Conservation (phyloP, 2,888 invertebrate species). For the Sinopyrophorus schimmeli region DNA sequence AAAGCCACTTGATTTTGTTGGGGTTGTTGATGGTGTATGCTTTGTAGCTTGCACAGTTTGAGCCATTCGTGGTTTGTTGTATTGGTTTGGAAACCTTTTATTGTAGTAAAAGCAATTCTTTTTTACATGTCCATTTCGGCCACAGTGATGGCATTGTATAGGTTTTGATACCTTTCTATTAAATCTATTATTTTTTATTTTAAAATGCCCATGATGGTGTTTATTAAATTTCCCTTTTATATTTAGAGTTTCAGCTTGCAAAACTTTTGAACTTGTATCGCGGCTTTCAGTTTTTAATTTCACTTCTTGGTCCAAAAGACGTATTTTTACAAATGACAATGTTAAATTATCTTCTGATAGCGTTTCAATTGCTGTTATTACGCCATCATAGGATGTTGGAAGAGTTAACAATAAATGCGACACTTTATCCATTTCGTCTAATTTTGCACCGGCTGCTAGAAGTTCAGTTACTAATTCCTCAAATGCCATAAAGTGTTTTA, state of each 20-base stretch:
- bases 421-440: conserved; percentile 48
- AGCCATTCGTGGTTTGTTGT: neutral
- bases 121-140: neutral
- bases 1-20: neutral
- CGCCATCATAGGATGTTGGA: conserved; percentile 32
- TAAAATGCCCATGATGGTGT: too few species aligned
- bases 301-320: too few species aligned
- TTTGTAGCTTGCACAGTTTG: neutral
- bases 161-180: neutral
- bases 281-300: too few species aligned
- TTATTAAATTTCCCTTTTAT: too few species aligned
- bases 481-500: conserved; percentile 43
- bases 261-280: too few species aligned
- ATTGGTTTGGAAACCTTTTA: neutral
- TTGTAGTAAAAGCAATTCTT: conserved; percentile 2
- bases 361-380: conserved; percentile 37
- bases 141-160: conserved; percentile 13
- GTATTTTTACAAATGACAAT: too few species aligned
- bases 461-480: conserved; percentile 47
- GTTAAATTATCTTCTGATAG: conserved; percentile 31
- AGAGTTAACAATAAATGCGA: conserved; percentile 37
- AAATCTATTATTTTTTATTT: too few species aligned
- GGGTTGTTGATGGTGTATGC: neutral
- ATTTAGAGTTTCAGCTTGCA: too few species aligned
- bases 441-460: conserved; percentile 43